Base-by-base conservation (phyloP, 2,113 vertebrate genomes). In the Nothobranchius kuhntae region DNA sequence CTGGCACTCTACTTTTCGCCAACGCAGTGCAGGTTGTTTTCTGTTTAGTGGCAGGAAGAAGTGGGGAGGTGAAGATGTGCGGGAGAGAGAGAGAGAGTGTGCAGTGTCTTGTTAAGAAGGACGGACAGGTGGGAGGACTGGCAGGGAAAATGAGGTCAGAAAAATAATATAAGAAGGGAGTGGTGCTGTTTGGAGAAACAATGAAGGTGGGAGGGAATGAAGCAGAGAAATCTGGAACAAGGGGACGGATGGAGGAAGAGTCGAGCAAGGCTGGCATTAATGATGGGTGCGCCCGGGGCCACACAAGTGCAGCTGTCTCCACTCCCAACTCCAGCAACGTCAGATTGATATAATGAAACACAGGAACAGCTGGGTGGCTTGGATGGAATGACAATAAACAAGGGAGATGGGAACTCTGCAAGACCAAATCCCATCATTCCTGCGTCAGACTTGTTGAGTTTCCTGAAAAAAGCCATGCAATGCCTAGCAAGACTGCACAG, bases 251-350 rank as follows among this genome's bases (percentile, higher is more conserved):
- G 76, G 76, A 75, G 71, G 69, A 63, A 52, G 80, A 75, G 75
- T 66, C 73, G 67, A 80, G 83, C 3, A 60, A 80, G 85, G 83
- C 69, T 91, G 90, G 89, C 86, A 91, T 86, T 87, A 90, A 85
- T 85, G 77, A 77, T 77, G 88, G 91, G 86, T 84, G 88, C 68
- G 86, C 86, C 91, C 71, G 77, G 65, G 81, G 88, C 86, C 80
- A 73, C 80, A 68, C 66, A 52, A 83, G 73, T 84, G 77, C 89
- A 90, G 86, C 89, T 92, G 84, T 87, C 83, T 75, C 53, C 81
- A 77, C 77, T 80, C 75, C 77, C 81, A 79, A 80, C 82, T 77
- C 69, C 69, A 84, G 84, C 61, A 54, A 77, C 77, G 75, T 86
- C 75, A 84, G 66, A 78, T 77, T 68, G 68, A 77, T 81, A 83